Base-by-base conservation (phyloP, 2,888 invertebrate species). In the Leuctra nigra region DNA sequence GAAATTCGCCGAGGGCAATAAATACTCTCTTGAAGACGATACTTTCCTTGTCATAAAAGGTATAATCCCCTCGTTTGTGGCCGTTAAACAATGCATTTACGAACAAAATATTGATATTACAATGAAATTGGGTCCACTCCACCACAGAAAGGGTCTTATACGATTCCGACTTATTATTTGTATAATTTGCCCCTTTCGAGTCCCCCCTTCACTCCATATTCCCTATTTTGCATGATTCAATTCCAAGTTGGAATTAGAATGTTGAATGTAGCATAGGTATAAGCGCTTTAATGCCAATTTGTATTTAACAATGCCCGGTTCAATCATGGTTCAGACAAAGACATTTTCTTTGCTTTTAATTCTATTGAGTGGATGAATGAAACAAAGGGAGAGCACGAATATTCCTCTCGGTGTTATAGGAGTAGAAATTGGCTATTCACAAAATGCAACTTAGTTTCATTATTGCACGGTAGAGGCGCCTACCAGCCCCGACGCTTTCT, bases 381-480 rank as follows among this genome's bases (percentile, higher is more conserved):
- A 41, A 16, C n/a, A 41, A 41, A 18, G 16, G 9, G 18, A 18
- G 11, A 18, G 36, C 13, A 36, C 13, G 16, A 13, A 14, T 36
- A 39, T 39, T 39, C 16, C 16, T 18, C 39, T n/a, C n/a, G n/a
- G 39, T 7, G 39, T 18, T 39, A 20, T 39, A 14, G 20, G 11
- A n/a, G 39, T 18, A 39, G 29, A n/a, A 23, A 44, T 44, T 44
- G 44, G 44, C 44, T 44, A 23, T 23, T 23, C 44, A 23, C 2
- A 44, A 50, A 50, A 35, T 33, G 50, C 50, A 35, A 50, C 35
- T 29, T 33, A 33, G 50, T 50, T 33, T 50, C 50, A 35, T 35
- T 50, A 50, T 33, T 50, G 50, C 50, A 50, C 16, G 50, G 35
- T 33, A 33, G 50, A 22, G 33, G 50, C 33, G 33, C 44, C n/a